phyloP scores from a whole-genome alignment of 2,113 vertebrate species.

The Sapayoa aenigma region DNA sequence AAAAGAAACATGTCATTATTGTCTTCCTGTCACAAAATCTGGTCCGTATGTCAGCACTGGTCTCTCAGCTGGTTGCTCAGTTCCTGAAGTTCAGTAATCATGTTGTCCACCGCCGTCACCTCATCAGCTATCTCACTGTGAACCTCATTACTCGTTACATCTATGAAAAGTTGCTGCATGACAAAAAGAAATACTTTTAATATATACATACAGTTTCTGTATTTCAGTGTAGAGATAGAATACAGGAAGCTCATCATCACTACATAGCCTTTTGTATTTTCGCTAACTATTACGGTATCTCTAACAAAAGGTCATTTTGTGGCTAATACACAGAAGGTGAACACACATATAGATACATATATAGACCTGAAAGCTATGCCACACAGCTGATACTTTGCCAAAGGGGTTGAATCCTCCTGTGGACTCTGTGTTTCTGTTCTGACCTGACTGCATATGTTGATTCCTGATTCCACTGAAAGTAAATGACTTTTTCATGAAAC shows the following conservation, averaged over 20 bases:
- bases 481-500: background rate
- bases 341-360: background rate
- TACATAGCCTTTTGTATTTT: background rate
- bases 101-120: slow-evolving; percentile 75
- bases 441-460: background rate
- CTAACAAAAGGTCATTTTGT: background rate
- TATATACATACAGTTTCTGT: background rate
- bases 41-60: slow-evolving; percentile 60
- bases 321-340: background rate
- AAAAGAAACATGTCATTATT: background rate
- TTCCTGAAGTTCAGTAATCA: slow-evolving; percentile 83
- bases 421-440: background rate
- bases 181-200: slow-evolving; percentile 36
- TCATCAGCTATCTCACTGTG: slow-evolving; percentile 77
- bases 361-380: background rate
- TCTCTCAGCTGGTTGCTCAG: slow-evolving; percentile 78
- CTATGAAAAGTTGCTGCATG: slow-evolving; percentile 85
- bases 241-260: background rate
- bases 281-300: background rate
- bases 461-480: background rate
- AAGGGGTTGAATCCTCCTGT: background rate
- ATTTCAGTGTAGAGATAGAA: background rate
- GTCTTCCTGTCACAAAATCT: background rate
- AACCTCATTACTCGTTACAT: slow-evolving; percentile 78
- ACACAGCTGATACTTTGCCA: background rate